phyloP scores from a whole-genome alignment of 2,888 invertebrate genomes.

The Taenaris catops region DNA sequence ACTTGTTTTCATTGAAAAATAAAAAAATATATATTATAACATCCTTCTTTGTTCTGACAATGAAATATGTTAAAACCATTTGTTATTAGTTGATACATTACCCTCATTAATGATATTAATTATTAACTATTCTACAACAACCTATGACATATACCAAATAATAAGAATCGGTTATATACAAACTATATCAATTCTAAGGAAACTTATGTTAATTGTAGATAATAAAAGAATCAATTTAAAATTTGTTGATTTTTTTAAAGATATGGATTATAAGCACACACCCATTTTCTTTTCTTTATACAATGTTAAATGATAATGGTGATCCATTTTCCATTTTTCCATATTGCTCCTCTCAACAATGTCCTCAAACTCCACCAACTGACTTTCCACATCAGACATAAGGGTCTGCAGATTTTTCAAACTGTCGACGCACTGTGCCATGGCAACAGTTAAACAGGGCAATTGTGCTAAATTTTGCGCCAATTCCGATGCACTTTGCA shows the following conservation, averaged over 20 bases:
- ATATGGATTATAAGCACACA: constrained; percentile 39
- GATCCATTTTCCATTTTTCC: constrained; percentile 85
- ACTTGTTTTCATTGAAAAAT: too few species aligned
- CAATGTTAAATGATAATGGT: constrained; percentile 84
- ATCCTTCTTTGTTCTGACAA: too few species aligned
- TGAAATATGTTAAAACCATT: too few species aligned
- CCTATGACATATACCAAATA: too few species aligned
- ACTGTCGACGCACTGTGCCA: constrained; percentile 73
- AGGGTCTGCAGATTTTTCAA: constrained; percentile 75
- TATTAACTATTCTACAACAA: too few species aligned
- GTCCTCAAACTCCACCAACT: constrained; percentile 83
- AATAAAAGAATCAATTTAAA: too few species aligned
- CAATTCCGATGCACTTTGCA: constrained; percentile 55
- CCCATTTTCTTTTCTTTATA: constrained; percentile 87
- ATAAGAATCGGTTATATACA: too few species aligned
- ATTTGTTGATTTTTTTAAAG: not conserved
- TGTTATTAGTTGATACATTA: too few species aligned
- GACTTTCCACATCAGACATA: constrained; percentile 82
- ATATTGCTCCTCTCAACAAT: constrained; percentile 84
- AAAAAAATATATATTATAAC: too few species aligned
- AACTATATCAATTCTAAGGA: too few species aligned
- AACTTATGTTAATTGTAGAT: too few species aligned
- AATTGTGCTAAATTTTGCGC: constrained; percentile 53
- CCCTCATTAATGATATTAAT: too few species aligned
- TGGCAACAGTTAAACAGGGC: constrained; percentile 55